phyloP scores from a whole-genome alignment of 2,888 invertebrate species.

The Ferrisia virgata region DNA sequence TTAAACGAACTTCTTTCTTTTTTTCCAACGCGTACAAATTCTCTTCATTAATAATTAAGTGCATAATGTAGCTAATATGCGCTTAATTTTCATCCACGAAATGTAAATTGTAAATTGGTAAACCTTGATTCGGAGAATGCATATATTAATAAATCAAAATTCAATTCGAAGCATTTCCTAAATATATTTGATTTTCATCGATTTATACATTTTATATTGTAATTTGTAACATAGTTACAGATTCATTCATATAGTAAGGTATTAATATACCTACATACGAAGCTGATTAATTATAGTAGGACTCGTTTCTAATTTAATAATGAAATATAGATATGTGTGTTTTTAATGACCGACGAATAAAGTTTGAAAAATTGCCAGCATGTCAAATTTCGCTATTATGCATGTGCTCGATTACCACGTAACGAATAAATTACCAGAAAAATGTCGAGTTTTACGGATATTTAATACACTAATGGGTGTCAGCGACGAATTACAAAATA shows the following conservation, averaged over 20 bases:
- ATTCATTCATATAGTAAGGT: neutral
- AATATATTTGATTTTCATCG: neutral
- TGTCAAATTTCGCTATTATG: neutral
- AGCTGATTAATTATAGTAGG: neutral
- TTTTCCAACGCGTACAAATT: too few species aligned
- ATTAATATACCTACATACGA: too few species aligned
- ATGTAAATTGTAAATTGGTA: neutral
- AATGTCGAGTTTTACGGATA: neutral
- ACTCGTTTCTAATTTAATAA: neutral
- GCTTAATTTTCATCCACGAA: neutral
- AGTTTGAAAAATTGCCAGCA: neutral
- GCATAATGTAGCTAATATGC: neutral
- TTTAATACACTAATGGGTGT: neutral
- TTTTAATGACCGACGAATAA: slow-evolving; percentile 1
- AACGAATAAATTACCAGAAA: neutral
- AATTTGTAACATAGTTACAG: neutral
- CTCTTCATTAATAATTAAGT: neutral
- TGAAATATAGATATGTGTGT: neutral
- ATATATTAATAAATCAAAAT: slow-evolving; percentile 3
- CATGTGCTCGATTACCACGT: neutral
- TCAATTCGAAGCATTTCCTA: neutral
- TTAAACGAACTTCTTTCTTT: too few species aligned
- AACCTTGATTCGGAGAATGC: neutral
- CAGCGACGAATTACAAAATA: neutral
- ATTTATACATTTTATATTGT: neutral